Base-by-base conservation (phyloP, 2,113 vertebrate species). In the Scortum barcoo region DNA sequence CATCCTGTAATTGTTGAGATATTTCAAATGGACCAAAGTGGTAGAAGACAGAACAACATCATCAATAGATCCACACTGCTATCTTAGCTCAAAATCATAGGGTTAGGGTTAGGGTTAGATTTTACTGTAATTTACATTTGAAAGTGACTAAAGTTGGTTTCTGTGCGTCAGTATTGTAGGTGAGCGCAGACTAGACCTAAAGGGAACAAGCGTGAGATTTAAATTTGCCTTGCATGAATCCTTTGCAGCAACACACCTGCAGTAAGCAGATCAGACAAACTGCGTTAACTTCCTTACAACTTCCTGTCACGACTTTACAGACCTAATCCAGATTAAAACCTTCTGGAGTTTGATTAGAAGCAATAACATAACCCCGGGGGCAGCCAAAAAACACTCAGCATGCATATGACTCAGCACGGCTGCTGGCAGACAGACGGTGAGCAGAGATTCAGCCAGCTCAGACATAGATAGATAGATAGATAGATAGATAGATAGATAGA, bases 321-420 rank as follows among this genome's bases (percentile, higher is more conserved):
- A 61, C 44, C 10, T 77, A 80, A 86, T 82, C 56, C 80, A 87
- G 68, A 87, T 72, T 56, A 77, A 85, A 87, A n/a, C 48, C 68
- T 50, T 69, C 8, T 68, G 28, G 56, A 63, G 42, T 9, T 78
- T 14, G 63, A 82, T 87, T 66, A 76, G 54, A 76, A 38, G 72
- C 7, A 77, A 82, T 74, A 75, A 75, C 60, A 30, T 53, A 86
- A 76, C 56, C 66, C 28, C 3, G 0, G 22, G 3, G 56, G 56
- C 48, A 54, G 62, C 63, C 42, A 17, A 84, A 67, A 56, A 48
- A 71, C 62, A 19, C 71, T 85, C 75, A 80, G 85, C 77, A 28
- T 67, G 69, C 19, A 26, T 50, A 48, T 88, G 84, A 89, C 70
- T 91, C 91, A 75, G 79, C 76, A 28, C 53, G 19, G 22, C 66